These are phyloP conservation scores for Diadema setosum DNA, from an alignment of 35 echinoderm and acorn worm species.

Conservation along the genomic window DNA sequence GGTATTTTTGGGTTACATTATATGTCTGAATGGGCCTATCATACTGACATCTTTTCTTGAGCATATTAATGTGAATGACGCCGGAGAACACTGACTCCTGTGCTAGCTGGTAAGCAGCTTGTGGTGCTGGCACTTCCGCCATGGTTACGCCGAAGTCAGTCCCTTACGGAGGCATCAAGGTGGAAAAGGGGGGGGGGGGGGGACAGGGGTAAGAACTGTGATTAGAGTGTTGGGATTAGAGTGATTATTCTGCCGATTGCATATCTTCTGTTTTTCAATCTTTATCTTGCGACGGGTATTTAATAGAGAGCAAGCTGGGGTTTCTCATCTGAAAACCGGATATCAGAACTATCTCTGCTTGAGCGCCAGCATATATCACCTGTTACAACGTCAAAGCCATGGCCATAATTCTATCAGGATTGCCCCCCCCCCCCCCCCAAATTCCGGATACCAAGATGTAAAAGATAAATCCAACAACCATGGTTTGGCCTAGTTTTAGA, in stretches of 20 bases:
- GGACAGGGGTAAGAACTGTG: background rate
- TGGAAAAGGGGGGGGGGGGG: background rate
- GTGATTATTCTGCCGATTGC: background rate
- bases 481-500: too few species aligned
- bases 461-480: too few species aligned
- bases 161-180: background rate
- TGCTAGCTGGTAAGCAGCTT: too few species aligned
- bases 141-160: conserved; percentile 62
- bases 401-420: too few species aligned
- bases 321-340: background rate
- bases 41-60: too few species aligned
- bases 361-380: background rate
- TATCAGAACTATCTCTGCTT: background rate
- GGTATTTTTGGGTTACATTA: too few species aligned
- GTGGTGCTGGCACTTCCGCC: conserved; percentile 88
- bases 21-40: too few species aligned
- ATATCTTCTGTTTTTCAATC: background rate
- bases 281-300: background rate
- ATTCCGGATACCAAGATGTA: too few species aligned
- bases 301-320: background rate
- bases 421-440: too few species aligned
- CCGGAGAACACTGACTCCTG: too few species aligned
- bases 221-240: too few species aligned
- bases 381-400: background rate
- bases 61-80: too few species aligned